Base-by-base conservation (phyloP, 2,113 vertebrate genomes). In the Labeo rohita region DNA sequence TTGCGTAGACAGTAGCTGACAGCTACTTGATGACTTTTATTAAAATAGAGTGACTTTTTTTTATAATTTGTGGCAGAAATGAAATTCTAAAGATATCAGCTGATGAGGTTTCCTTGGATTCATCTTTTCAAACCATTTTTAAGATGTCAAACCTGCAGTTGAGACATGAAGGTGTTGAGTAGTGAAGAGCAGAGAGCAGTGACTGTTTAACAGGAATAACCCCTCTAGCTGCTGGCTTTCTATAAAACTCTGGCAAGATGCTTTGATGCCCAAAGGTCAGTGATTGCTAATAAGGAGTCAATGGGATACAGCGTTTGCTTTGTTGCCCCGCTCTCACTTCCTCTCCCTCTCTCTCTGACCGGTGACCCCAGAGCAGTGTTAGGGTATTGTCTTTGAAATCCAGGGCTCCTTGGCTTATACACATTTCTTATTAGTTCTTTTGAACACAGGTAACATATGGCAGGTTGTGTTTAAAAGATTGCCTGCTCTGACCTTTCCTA, bases 381-480 rank as follows among this genome's bases (percentile, higher is more conserved):
- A 93, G 91, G 91, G 92, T 95, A 94, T 95, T 94, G 94, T 95
- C 94, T 96, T 95, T 95, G 93, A 95, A 94, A 94, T 93, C 93
- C 91, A 90, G 92, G 91, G 92, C 95, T 94, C 93, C 94, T 93
- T 93, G 92, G 93, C 95, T 96, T 95, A 92, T 94, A 95, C 94
- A 96, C 95, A 95, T 98, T 87, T 96, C 95, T 96, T 95, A 96
- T 97, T 97, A 97, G 93, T 93, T 91, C 92, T 96, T 95, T 95
- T 88, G 94, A 96, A 95, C 93, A 95, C 92, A 92, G 94, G 95
- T 96, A 97, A 96, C 96, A 97, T 96, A 96, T 96, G 93, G 92
- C 95, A 91, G 68, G 93, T 95, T 93, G 96, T 97, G 95, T 97
- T 98, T 97, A 96, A 95, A 94, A 95, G 96, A 96, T 97, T 96